These are phyloP conservation scores for Steinernema hermaphroditum DNA, from an alignment of 2,888 invertebrate species.

Conservation along the genomic window DNA sequence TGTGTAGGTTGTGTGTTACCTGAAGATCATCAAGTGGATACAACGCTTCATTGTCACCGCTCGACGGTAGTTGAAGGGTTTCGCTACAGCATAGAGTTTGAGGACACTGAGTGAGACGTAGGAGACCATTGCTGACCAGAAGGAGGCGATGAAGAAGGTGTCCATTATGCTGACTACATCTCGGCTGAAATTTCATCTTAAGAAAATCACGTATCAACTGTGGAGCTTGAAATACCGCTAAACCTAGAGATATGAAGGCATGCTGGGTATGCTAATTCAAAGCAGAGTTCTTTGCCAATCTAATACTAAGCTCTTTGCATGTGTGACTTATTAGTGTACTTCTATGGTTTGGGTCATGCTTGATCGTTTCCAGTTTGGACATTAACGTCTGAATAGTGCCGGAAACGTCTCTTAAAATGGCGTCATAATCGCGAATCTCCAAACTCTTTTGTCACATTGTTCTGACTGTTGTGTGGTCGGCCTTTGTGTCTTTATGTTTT, in stretches of 20 bases:
- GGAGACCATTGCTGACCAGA: slow-evolving; percentile 61
- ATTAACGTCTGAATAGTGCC: background rate
- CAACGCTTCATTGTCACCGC: slow-evolving; percentile 61
- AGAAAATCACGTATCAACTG: too few species aligned
- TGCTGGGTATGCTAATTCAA: too few species aligned
- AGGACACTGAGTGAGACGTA: slow-evolving; percentile 55
- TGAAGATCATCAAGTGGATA: slow-evolving; percentile 56
- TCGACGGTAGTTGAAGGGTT: slow-evolving; percentile 60
- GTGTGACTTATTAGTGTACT: too few species aligned
- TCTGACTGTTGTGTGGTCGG: background rate
- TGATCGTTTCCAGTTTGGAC: too few species aligned
- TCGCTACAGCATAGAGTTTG: slow-evolving; percentile 60
- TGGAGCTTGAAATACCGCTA: too few species aligned
- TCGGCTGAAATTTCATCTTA: slow-evolving; percentile 47
- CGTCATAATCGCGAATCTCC: background rate
- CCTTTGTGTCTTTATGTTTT: background rate
- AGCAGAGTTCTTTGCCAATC: too few species aligned
- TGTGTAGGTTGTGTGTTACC: slow-evolving; percentile 44
- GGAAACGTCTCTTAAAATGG: background rate
- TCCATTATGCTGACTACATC: slow-evolving; percentile 58
- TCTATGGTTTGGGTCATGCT: too few species aligned
- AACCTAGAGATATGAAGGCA: too few species aligned
- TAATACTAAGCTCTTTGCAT: too few species aligned
- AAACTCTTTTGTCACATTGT: slow-evolving; percentile 4
- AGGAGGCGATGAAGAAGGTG: slow-evolving; percentile 57